Percentiles rank a stretch among this genome's conserved stretches.
Evolutionary conservation across 2,113 vertebrate species (phyloP).

Genomic region (Grammomys dolichurus): DNA sequence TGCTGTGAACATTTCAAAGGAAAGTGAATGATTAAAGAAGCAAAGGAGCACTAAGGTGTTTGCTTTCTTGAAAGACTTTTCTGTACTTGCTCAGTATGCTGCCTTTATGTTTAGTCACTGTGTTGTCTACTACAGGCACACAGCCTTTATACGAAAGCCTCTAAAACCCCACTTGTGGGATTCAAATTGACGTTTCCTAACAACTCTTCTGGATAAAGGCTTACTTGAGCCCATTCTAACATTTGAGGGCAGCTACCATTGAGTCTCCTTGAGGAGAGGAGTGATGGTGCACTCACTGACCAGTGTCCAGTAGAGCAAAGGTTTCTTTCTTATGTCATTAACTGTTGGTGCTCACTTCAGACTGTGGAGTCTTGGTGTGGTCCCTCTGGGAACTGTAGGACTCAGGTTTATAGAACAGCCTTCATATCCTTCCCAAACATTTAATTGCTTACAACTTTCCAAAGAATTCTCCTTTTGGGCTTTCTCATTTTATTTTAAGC

Average conservation of each 20-base stretch:
- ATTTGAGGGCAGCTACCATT: slow-evolving; percentile 1
- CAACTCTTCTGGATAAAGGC: slow-evolving; percentile 16
- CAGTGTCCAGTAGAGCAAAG: slow-evolving; percentile 39
- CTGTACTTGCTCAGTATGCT: slow-evolving; percentile 30
- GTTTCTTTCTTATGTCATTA: slow-evolving; percentile 40
- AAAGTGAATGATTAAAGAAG: slow-evolving; percentile 39
- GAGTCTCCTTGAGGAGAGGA: not conserved
- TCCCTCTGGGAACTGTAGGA: slow-evolving; percentile 61
- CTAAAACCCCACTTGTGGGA: slow-evolving; percentile 31
- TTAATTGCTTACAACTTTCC: slow-evolving; percentile 83
- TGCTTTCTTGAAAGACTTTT: not conserved
- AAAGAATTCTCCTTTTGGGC: slow-evolving; percentile 86
- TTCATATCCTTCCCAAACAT: slow-evolving; percentile 70
- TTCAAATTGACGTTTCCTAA: not conserved
- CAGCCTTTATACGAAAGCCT: not conserved
- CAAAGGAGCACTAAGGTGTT: not conserved
- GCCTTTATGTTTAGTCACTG: slow-evolving; percentile 56
- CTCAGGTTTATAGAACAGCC: slow-evolving; percentile 59
- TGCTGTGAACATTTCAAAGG: not conserved
- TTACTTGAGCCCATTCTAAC: slow-evolving; percentile 24
- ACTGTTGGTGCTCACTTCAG: slow-evolving; percentile 59
- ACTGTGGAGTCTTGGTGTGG: not conserved
- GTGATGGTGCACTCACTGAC: not conserved
- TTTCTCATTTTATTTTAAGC: slow-evolving; percentile 82
- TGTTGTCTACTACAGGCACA: slow-evolving; percentile 13